Evolutionary conservation across 2,113 vertebrate species (phyloP).

Genomic region (Corydoras sp.): DNA sequence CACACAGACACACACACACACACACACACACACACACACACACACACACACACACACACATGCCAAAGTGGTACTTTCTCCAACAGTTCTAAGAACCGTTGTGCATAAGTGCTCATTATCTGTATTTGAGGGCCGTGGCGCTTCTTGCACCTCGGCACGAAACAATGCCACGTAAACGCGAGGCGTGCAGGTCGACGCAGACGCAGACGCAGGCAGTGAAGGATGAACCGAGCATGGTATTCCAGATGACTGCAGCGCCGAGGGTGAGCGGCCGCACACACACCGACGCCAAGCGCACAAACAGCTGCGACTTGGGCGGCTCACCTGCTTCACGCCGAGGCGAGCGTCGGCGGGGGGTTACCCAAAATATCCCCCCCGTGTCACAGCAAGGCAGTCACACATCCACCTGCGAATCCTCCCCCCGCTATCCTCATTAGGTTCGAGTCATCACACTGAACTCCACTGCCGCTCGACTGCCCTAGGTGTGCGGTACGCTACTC

Average conservation of each 20-base stretch:
- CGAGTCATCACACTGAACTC: too few relatives aligned
- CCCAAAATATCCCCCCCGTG: slow-evolving; percentile 34
- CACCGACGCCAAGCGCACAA: slow-evolving; percentile 21
- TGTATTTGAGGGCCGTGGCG: too few relatives aligned
- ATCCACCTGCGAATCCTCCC: slow-evolving; percentile 10
- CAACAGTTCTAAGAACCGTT: too few relatives aligned
- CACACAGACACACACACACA: too few relatives aligned
- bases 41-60: too few relatives aligned
- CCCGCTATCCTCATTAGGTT: slow-evolving; percentile 43
- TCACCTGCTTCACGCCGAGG: slow-evolving; percentile 40
- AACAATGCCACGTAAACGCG: background rate
- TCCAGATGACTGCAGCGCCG: slow-evolving; percentile 15
- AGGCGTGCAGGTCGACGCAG: background rate
- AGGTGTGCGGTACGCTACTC: too few relatives aligned
- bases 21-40: too few relatives aligned
- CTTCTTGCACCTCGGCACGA: background rate
- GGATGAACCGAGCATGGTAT: slow-evolving; percentile 11
- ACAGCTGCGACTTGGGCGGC: slow-evolving; percentile 39
- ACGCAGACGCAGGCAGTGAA: too few relatives aligned
- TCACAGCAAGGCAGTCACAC: slow-evolving; percentile 23
- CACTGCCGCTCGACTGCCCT: too few relatives aligned
- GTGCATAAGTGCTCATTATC: too few relatives aligned
- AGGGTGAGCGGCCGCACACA: slow-evolving; percentile 4
- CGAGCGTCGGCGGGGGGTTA: slow-evolving; percentile 28
- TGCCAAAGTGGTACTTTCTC: too few relatives aligned